phyloP scores from a whole-genome alignment of 1,140 invertebrate species.

The Penaeus chinensis region DNA sequence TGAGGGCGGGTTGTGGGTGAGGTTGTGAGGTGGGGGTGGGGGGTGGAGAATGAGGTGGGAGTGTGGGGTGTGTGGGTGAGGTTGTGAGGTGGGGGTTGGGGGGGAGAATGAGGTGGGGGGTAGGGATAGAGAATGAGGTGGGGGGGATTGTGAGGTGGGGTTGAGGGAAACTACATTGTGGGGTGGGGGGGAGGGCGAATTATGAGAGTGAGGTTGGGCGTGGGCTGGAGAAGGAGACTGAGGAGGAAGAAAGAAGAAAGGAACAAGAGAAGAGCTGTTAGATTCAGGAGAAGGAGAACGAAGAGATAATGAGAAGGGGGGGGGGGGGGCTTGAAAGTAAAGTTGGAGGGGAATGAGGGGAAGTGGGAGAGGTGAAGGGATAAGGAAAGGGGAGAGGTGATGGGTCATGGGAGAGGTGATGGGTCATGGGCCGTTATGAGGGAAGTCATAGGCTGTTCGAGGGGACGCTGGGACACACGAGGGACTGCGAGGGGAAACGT shows the following conservation, averaged over 20 bases:
- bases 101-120: no score
- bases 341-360: neutral
- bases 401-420: neutral
- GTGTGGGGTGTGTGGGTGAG: no score
- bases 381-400: neutral
- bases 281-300: neutral
- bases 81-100: no score
- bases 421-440: neutral
- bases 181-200: neutral
- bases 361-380: neutral
- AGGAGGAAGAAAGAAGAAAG: neutral
- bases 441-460: neutral
- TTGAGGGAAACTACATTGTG: neutral
- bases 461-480: neutral
- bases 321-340: neutral
- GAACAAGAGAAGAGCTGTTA: neutral
- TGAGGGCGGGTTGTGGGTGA: neutral
- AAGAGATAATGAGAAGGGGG: neutral
- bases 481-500: no score
- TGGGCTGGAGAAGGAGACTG: neutral
- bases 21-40: no score
- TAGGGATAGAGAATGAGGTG: no score
- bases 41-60: no score
- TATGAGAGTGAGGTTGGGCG: neutral
- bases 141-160: no score